A percentile compares a stretch with the other conserved stretches of the same genome.
These are phyloP conservation scores for Cryptops parisi DNA, from an alignment of 2,888 invertebrate genomes.

Conservation along the genomic window DNA sequence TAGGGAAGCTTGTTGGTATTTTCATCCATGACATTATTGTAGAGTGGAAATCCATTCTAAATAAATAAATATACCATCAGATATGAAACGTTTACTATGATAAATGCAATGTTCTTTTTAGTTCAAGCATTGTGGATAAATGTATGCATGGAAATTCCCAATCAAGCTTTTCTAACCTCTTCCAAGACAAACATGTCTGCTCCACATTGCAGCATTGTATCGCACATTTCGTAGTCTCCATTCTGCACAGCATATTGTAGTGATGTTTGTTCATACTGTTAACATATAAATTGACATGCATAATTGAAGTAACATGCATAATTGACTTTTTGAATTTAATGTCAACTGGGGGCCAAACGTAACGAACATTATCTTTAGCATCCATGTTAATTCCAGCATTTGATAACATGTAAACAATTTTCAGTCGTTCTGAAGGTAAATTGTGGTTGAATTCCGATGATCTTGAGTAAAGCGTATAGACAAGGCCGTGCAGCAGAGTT, in stretches of 20 bases:
- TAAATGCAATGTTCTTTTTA: too few species aligned
- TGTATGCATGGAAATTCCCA: too few species aligned
- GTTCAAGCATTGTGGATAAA: too few species aligned
- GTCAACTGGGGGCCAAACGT: too few species aligned
- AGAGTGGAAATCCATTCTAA: slow-evolving; percentile 5
- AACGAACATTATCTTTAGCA: slow-evolving; percentile 1
- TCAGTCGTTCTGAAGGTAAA: background rate
- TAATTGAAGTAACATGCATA: too few species aligned
- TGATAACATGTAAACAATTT: slow-evolving; percentile 5
- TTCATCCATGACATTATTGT: slow-evolving; percentile 1
- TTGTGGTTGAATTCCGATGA: background rate
- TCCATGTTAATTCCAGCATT: slow-evolving; percentile 9
- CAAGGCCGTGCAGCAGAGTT: slow-evolving; percentile 6
- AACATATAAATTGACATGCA: background rate
- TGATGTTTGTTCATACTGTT: background rate
- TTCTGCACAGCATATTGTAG: slow-evolving; percentile 7
- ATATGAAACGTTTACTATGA: too few species aligned
- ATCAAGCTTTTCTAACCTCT: background rate
- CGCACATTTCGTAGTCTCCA: slow-evolving; percentile 3
- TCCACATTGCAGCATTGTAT: slow-evolving; percentile 19
- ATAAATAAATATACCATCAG: too few species aligned
- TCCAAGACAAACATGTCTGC: slow-evolving; percentile 16
- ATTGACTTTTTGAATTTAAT: too few species aligned
- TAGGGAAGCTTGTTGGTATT: background rate
- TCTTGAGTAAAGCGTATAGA: slow-evolving; percentile 2